Base-by-base conservation (phyloP, 2,797 vertebrate species). In the Podarcis siculus region DNA sequence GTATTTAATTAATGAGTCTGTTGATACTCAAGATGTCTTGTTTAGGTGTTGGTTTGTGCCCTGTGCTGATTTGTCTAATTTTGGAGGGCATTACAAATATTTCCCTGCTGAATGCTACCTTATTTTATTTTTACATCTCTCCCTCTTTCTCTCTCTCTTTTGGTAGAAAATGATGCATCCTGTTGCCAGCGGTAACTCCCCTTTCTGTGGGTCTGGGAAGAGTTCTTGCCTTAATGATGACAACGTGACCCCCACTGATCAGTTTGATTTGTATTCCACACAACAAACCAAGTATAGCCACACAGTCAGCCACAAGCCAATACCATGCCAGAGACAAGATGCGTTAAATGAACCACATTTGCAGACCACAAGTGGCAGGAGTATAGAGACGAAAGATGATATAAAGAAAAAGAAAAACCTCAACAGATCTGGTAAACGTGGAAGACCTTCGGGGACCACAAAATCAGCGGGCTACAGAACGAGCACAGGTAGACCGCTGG, bases 391-490 rank as follows among this genome's bases (percentile, higher is more conserved):
- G 93, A 97, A 97, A 81, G 97, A 98, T 1, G 98, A 98, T 95
- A 95, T 97, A 72, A 99, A 99, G 97, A 99, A 99, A 97, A 99
- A 99, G 97, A 98, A 98, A 95, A 97, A 95, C 42, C 96, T 96
- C 4, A 98, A 98, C 91, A 98, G 98, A 95, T 98, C 98, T 0
- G 98, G 99, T 79, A 98, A 99, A 83, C 97, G 99, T 1, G 99
- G 99, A 4, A 96, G 99, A 92, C 99, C 99, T 0, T 97, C 98
- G 25, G 99, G 99, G 91, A 99, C 99, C 95, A 99, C 99, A 79
- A 99, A 99, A 96, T 97, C 98, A 17, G 99, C 99, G 9, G 99
- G 99, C 67, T 99, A 99, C 97, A 98, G 99, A 95, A 99, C 99
- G 97, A 99, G 99, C 97, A 99, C 99, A 1, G 99, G 99, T 61